A percentile compares a stretch with the other conserved stretches of the same genome.
These are phyloP conservation scores for Xenopus borealis DNA, from an alignment of 2,113 vertebrate species.

Conservation along the genomic window DNA sequence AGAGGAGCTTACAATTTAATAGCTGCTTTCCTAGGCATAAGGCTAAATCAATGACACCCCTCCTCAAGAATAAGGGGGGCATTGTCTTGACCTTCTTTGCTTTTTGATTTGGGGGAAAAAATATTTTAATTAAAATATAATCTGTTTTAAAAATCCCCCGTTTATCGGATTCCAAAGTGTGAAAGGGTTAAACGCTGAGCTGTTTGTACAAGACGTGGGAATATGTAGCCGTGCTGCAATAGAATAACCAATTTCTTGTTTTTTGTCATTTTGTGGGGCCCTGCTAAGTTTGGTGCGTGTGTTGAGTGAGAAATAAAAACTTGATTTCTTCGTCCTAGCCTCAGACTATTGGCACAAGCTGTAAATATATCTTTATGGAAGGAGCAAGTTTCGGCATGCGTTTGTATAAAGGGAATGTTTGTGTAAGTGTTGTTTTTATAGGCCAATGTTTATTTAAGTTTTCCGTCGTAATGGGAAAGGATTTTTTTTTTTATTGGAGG, in stretches of 20 bases:
- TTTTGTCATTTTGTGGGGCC: background rate
- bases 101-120: too few species aligned
- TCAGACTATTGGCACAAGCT: slow-evolving; percentile 19
- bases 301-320: slow-evolving; percentile 1
- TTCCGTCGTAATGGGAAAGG: slow-evolving; percentile 8
- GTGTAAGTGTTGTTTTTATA: slow-evolving; percentile 35
- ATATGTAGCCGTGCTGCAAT: background rate
- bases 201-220: slow-evolving; percentile 1
- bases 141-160: too few species aligned
- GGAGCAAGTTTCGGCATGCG: slow-evolving; percentile 33
- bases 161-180: background rate
- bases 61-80: too few species aligned
- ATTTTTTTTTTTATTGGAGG: slow-evolving; percentile 7
- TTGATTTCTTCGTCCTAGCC: background rate
- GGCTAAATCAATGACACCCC: too few species aligned
- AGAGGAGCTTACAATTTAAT: too few species aligned
- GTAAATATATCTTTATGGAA: slow-evolving; percentile 38
- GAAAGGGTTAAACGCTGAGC: background rate
- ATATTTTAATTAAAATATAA: too few species aligned
- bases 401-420: slow-evolving; percentile 40
- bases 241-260: background rate
- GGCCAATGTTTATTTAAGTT: slow-evolving; percentile 36
- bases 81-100: too few species aligned
- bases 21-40: too few species aligned
- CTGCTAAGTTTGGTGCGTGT: background rate